phyloP scores from a whole-genome alignment of 2,113 vertebrate species.

The Hemicordylus capensis region DNA sequence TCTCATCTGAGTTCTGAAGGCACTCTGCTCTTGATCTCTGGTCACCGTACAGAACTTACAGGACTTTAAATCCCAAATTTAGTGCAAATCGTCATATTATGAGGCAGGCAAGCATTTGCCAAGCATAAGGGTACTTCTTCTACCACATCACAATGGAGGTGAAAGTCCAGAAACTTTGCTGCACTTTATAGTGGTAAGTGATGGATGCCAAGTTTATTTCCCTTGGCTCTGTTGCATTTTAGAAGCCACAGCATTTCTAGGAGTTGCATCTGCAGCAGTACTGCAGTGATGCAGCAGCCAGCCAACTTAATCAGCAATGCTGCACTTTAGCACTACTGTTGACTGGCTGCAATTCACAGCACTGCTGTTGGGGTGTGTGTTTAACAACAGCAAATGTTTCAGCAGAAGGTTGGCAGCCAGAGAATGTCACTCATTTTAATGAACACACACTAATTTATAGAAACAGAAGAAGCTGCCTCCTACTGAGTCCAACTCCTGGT shows the following conservation, averaged over 20 bases:
- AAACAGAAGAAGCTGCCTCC: too few species aligned
- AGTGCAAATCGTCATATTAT: not conserved
- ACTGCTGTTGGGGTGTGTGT: too few species aligned
- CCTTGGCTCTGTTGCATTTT: not conserved
- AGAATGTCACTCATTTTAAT: constrained; percentile 19
- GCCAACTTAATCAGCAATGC: not conserved
- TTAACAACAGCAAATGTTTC: constrained; percentile 1
- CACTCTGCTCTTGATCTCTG: not conserved
- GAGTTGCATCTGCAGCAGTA: constrained; percentile 36
- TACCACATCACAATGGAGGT: not conserved
- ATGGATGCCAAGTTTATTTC: not conserved
- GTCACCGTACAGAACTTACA: not conserved
- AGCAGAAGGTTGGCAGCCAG: not conserved
- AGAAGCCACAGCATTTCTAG: constrained; percentile 16
- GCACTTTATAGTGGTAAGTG: not conserved
- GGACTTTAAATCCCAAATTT: not conserved
- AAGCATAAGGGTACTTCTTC: constrained; percentile 14
- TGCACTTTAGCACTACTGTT: not conserved
- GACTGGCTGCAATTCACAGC: not conserved
- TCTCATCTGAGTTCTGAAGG: not conserved
- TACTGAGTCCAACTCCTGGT: too few species aligned
- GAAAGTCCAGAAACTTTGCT: not conserved
- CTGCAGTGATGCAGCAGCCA: constrained; percentile 55
- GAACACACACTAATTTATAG: not conserved
- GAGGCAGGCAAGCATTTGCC: not conserved